These are phyloP conservation scores for Apamea anceps DNA, from an alignment of 2,888 invertebrate species.

Conservation along the genomic window DNA sequence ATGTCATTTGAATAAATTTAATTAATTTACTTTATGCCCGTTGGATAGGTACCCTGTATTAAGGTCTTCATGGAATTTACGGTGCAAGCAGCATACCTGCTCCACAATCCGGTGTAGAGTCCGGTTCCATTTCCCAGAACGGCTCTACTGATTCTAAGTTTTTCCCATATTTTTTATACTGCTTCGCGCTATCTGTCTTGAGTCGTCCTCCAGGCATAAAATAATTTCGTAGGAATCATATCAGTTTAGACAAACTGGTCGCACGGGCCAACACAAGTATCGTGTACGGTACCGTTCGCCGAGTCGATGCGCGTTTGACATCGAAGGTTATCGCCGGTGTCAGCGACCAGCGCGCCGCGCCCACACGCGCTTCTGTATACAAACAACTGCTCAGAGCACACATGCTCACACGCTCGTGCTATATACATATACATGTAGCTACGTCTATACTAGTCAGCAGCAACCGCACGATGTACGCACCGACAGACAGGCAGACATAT, in stretches of 20 bases:
- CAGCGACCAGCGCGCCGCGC: conserved; percentile 87
- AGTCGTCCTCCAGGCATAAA: conserved; percentile 3
- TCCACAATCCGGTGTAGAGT: conserved; percentile 59
- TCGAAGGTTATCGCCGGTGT: conserved; percentile 89
- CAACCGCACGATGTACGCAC: conserved; percentile 58
- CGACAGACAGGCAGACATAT: conserved; percentile 64
- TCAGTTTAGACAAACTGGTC: conserved; percentile 38
- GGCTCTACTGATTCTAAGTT: conserved; percentile 19
- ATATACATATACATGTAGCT: conserved; percentile 41
- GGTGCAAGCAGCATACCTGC: conserved; percentile 59
- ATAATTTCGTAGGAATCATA: conserved; percentile 30
- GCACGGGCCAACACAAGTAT: conserved; percentile 62
- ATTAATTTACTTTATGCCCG: conserved; percentile 7
- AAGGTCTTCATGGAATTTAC: conserved; percentile 69
- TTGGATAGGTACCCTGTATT: conserved; percentile 33
- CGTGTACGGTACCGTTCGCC: conserved; percentile 75
- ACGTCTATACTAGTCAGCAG: conserved; percentile 37
- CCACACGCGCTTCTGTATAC: conserved; percentile 87
- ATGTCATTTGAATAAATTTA: conserved; percentile 7
- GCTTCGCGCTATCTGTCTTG: background rate
- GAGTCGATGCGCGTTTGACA: conserved; percentile 83
- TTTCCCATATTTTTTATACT: conserved; percentile 16
- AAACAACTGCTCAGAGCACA: conserved; percentile 77
- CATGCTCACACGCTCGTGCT: conserved; percentile 67
- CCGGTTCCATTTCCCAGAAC: conserved; percentile 64